phyloP scores from a whole-genome alignment of 2,888 invertebrate species.

The Machimus atricapillus region DNA sequence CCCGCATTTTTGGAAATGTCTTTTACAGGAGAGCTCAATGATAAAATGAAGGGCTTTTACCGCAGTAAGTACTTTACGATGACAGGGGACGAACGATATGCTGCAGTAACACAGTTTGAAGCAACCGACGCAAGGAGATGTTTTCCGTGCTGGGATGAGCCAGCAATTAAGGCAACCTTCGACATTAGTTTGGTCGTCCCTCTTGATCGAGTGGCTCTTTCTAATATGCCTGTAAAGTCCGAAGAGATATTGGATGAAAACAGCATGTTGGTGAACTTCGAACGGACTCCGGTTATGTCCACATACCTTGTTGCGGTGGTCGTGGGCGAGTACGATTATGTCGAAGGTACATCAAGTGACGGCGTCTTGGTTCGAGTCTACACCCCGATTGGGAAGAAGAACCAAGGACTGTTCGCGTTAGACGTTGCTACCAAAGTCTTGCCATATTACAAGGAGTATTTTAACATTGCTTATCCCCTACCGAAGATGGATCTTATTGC shows the following conservation, averaged over 20 bases:
- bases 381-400: constrained; percentile 88
- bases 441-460: constrained; percentile 94
- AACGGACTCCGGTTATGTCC: constrained; percentile 91
- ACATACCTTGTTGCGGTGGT: constrained; percentile 94
- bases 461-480: constrained; percentile 91
- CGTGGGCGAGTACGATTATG: constrained; percentile 93
- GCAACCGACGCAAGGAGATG: constrained; percentile 89
- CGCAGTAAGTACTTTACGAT: constrained; percentile 83
- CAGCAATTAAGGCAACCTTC: constrained; percentile 93
- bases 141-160: constrained; percentile 99
- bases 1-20: constrained; percentile 69
- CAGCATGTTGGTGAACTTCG: constrained; percentile 69
- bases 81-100: constrained; percentile 78
- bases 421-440: constrained; percentile 91
- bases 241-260: constrained; percentile 63
- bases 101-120: constrained; percentile 92
- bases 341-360: constrained; percentile 83
- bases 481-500: constrained; percentile 97
- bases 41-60: constrained; percentile 95
- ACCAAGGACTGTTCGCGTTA: constrained; percentile 90
- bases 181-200: constrained; percentile 86
- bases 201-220: constrained; percentile 82
- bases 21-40: constrained; percentile 87
- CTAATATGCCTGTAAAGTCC: constrained; percentile 83
- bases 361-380: constrained; percentile 84